Base-by-base conservation (phyloP, 1,140 invertebrate species). In the Cydia strobilella region DNA sequence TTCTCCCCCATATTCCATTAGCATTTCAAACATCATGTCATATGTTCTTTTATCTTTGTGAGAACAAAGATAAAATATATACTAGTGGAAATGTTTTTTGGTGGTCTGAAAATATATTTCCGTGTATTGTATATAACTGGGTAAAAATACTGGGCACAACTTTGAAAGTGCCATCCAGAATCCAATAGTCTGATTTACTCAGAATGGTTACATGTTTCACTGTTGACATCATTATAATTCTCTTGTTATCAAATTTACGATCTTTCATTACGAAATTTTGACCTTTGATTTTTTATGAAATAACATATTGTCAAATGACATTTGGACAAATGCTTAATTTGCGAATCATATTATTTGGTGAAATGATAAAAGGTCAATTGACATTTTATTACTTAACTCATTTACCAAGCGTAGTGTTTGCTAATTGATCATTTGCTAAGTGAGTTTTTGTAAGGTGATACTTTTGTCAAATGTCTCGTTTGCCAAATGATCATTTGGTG, bases 161-260 rank as follows among this genome's bases (percentile, higher is more conserved):
- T 20, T 54, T 5, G 6, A 54, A 54, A n/a, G 51, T 54, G 1
- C 51, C 51, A 54, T 54, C 51, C 13, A 54, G 1, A n/a, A 54
- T 54, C 51, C 51, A 54, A 54, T 54, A 54, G 18, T 54, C 51
- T n/a, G 51, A 54, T 54, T 54, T 15, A 54, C 51, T 54, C 18
- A 54, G n/a, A n/a, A 54, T 6, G 3, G 13, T n/a, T n/a, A 54
- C 51, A 3, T n/a, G 18, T 3, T 54, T 15, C 18, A 54, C 5
- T 20, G 51, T 54, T 20, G 51, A 54, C 51, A 54, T 54, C 51
- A 54, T n/a, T 3, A 54, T 15, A 9, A 54, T 54, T 54, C 51
- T 54, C n/a, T 54, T 54, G 1, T 54, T 54, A 2, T 54, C 51
- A 20, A 9, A 54, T n/a, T n/a, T 1, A 15, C 51, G 51, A 6